Base-by-base conservation (phyloP, 2,888 invertebrate species). In the Acholoe squamosa region DNA sequence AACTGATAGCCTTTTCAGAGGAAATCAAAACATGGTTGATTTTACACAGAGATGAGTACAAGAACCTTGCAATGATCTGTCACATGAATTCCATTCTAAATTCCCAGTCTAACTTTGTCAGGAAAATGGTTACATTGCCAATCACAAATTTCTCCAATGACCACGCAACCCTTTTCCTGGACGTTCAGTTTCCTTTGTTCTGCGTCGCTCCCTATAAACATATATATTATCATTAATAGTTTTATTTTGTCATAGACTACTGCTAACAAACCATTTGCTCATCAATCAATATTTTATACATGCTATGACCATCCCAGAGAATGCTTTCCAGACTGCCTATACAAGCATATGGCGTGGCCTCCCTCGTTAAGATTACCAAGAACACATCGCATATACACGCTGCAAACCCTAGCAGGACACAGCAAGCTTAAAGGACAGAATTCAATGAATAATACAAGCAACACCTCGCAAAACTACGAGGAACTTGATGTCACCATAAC, bases 191-290 rank as follows among this genome's bases (percentile, higher is more conserved):
- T 14, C n/a, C n/a, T n/a, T 71, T 71, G 25, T 28, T 71, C 31
- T 28, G 71, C 28, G 10, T 43, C 43, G 19, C 71, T 28, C 71
- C 71, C 71, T 71, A 71, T 71, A 71, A 25, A 71, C 14, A 71
- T n/a, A n/a, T 28, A 71, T 28, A 71, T 71, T 28, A 71, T 71
- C 3, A 14, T 61, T 61, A 71, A 28, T 71, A 71, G 28, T 61
- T 28, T 71, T 28, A 71, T 71, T 67, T 71, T 28, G 25, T 71
- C 25, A 71, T 71, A 22, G 31, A 71, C 71, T 71, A 71, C 71
- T 25, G 71, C n/a, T 71, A 71, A 71, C 28, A 71, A 71, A 71
- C 71, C 71, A 71, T 71, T 71, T 28, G 71, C 71, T 71, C 71
- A 71, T 14, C 25, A 25, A 71, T 71, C 71, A 71, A 28, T 71